A percentile compares a stretch with the other conserved stretches of the same genome.
Evolutionary conservation across 2,113 vertebrate genomes (phyloP).

Genomic region (Tragulus kanchil): DNA sequence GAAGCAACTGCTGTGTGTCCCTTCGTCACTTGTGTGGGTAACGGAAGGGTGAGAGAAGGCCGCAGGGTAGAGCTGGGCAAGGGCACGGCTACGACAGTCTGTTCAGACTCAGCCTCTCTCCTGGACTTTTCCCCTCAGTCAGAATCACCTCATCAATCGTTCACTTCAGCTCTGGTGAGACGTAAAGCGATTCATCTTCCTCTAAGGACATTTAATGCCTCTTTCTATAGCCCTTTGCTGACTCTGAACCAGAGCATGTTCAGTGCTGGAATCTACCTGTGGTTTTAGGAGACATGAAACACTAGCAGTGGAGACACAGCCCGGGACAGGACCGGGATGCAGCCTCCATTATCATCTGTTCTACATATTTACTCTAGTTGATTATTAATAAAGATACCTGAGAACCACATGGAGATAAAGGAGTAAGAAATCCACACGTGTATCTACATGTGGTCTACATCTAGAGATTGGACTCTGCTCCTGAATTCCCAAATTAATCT

Average conservation of each 20-base stretch:
- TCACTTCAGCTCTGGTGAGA: background rate
- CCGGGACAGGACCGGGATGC: background rate
- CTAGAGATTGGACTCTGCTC: constrained; percentile 12
- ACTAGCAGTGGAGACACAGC: background rate
- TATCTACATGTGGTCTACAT: background rate
- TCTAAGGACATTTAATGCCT: background rate
- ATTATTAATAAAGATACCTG: constrained; percentile 26
- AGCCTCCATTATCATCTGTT: background rate
- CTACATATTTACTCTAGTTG: background rate
- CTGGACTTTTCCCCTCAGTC: background rate
- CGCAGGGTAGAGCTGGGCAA: rapidly evolving
- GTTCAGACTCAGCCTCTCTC: background rate
- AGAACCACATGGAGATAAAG: background rate
- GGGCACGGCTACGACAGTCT: background rate
- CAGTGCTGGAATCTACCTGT: background rate
- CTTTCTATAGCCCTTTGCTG: background rate
- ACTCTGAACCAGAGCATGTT: background rate
- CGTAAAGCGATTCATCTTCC: background rate
- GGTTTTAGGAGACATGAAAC: background rate
- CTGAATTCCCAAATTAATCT: constrained; percentile 20
- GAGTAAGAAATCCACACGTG: background rate
- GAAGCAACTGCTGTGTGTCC: background rate
- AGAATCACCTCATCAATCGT: background rate
- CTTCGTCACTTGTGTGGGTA: background rate
- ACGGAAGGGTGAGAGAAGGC: background rate